A percentile compares a stretch with the other conserved stretches of the same genome.
phyloP scores from a whole-genome alignment of 2,888 invertebrate species.

The Esperia sulphurella region DNA sequence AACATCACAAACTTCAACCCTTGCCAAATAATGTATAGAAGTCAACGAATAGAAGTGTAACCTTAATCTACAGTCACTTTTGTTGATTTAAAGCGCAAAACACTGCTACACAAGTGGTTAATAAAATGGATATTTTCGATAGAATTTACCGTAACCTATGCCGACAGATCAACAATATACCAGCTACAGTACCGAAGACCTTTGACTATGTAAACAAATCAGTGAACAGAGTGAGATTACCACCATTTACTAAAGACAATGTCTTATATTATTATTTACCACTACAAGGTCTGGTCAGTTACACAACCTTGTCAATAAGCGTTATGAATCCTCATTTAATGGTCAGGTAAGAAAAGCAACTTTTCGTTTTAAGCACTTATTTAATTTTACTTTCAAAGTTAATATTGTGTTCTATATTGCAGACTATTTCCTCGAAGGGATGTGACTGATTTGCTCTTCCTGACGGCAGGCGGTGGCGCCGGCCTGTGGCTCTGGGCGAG shows the following conservation, averaged over 20 bases:
- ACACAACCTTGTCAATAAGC: slow-evolving; percentile 88
- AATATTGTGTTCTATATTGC: slow-evolving; percentile 46
- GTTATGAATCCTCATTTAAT: slow-evolving; percentile 91
- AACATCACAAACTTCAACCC: slow-evolving; percentile 40
- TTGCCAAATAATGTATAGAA: slow-evolving; percentile 73
- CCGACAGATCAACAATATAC: slow-evolving; percentile 45
- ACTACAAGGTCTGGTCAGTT: slow-evolving; percentile 85
- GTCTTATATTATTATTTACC: slow-evolving; percentile 88
- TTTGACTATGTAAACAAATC: slow-evolving; percentile 61
- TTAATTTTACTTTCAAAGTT: background rate
- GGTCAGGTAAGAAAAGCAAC: slow-evolving; percentile 75
- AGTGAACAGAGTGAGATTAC: slow-evolving; percentile 66
- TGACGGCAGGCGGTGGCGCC: slow-evolving; percentile 89
- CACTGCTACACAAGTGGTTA: background rate
- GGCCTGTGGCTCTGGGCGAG: slow-evolving; percentile 91
- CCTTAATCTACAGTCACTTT: slow-evolving; percentile 23
- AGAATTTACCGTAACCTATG: slow-evolving; percentile 53
- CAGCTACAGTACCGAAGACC: slow-evolving; percentile 51
- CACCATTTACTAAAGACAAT: slow-evolving; percentile 85
- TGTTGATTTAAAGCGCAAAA: background rate
- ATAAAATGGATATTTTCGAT: slow-evolving; percentile 62
- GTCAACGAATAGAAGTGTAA: no score
- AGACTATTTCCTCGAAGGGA: slow-evolving; percentile 87
- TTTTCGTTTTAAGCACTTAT: background rate
- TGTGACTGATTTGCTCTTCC: slow-evolving; percentile 88